Percentiles rank a stretch among this genome's conserved stretches.
These are phyloP conservation scores for Aleadryas rufinucha DNA, from an alignment of 2,113 vertebrate species.

Conservation along the genomic window DNA sequence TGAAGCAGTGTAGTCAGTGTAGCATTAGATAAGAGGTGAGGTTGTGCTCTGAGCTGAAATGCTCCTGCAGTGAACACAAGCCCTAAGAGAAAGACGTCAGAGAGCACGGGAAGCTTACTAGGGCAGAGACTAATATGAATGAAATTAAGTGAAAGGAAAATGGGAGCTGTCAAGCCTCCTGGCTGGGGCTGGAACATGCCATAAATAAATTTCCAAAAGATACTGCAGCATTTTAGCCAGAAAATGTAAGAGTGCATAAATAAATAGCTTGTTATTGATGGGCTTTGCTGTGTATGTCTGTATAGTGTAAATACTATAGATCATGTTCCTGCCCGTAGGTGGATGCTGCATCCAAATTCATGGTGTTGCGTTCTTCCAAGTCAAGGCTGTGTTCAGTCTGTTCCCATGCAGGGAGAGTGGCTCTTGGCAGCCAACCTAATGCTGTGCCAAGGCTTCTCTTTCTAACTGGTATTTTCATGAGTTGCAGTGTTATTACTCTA, in stretches of 20 bases:
- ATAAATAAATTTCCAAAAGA: not conserved
- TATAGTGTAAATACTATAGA: not conserved
- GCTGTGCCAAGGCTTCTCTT: not conserved
- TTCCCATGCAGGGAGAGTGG: not conserved
- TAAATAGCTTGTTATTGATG: not conserved
- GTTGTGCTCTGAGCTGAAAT: not conserved
- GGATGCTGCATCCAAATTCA: not conserved
- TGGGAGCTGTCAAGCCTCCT: not conserved
- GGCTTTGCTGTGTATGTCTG: not conserved
- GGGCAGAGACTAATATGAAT: slow-evolving; percentile 8
- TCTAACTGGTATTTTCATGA: not conserved
- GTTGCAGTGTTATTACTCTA: not conserved
- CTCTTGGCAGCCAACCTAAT: not conserved
- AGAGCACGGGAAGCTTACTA: not conserved
- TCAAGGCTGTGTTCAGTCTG: not conserved
- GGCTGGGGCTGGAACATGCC: not conserved
- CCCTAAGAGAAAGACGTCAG: not conserved
- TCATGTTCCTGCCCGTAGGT: not conserved
- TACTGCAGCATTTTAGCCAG: not conserved
- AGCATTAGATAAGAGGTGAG: not conserved
- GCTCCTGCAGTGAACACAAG: not conserved
- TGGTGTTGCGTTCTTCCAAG: not conserved
- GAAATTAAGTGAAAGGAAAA: slow-evolving; percentile 36
- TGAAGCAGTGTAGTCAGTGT: not conserved
- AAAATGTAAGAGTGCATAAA: not conserved